These are phyloP conservation scores for Holothuria glaberrima DNA, from an alignment of 35 echinoderm and acorn worm genomes.

Conservation along the genomic window DNA sequence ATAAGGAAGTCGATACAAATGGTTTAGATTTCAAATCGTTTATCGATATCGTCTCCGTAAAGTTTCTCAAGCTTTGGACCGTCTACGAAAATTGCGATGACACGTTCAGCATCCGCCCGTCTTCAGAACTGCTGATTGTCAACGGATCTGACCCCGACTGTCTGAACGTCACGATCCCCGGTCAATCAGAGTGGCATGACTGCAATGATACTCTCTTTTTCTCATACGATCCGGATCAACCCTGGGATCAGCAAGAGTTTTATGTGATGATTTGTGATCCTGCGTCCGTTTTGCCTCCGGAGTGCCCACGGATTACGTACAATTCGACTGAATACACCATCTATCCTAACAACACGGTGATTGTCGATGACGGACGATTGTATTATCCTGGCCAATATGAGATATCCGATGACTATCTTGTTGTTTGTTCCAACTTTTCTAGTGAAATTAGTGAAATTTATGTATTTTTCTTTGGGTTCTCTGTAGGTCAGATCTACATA, in stretches of 20 bases:
- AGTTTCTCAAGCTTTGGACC: slow-evolving; percentile 14
- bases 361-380: slow-evolving; percentile 40
- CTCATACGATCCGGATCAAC: slow-evolving; percentile 20
- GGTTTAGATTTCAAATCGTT: slow-evolving; percentile 45
- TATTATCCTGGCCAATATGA: slow-evolving; percentile 65
- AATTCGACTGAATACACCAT: slow-evolving; percentile 71
- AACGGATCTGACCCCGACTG: slow-evolving; percentile 16
- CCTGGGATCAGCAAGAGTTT: slow-evolving; percentile 42
- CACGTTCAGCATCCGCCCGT: slow-evolving; percentile 3
- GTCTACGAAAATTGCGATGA: slow-evolving; percentile 1
- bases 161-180: slow-evolving; percentile 33
- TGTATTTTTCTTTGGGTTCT: slow-evolving; percentile 84
- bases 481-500: slow-evolving; percentile 68
- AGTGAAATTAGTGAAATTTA: slow-evolving; percentile 53
- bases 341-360: slow-evolving; percentile 49
- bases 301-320: slow-evolving; percentile 65
- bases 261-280: slow-evolving; percentile 64
- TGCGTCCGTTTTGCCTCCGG: slow-evolving; percentile 18
- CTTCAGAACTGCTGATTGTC: slow-evolving; percentile 9
- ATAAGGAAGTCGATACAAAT: slow-evolving; percentile 46
- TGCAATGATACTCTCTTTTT: slow-evolving; percentile 70
- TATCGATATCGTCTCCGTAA: background rate
- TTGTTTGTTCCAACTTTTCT: slow-evolving; percentile 65
- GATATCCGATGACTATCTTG: slow-evolving; percentile 36
- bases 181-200: slow-evolving; percentile 35